phyloP scores from a whole-genome alignment of 2,888 invertebrate species.

The Azorinus chamasolen region DNA sequence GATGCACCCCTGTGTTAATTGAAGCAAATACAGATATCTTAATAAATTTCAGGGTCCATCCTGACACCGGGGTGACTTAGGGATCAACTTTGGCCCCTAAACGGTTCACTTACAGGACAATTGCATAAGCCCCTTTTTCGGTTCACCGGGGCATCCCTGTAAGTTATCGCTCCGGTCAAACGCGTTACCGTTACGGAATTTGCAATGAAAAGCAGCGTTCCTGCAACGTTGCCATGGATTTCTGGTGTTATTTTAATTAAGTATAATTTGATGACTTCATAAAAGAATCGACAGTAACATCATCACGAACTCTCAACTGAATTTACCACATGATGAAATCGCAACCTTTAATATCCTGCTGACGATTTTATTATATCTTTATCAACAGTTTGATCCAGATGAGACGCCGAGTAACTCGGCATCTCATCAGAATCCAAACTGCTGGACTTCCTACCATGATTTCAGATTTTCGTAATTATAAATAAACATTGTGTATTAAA shows the following conservation, averaged over 20 bases:
- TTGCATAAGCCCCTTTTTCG: constrained; percentile 49
- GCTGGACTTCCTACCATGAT: too few species aligned
- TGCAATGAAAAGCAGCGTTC: constrained; percentile 31
- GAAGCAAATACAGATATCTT: constrained; percentile 56
- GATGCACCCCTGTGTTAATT: constrained; percentile 46
- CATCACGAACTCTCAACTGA: too few species aligned
- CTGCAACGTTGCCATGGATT: constrained; percentile 31
- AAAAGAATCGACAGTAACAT: constrained; percentile 16
- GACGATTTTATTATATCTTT: too few species aligned
- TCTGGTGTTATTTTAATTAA: constrained; percentile 62
- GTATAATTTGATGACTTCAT: constrained; percentile 63
- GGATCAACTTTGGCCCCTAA: constrained; percentile 50
- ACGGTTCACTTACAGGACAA: constrained; percentile 64
- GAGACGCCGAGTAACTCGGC: too few species aligned
- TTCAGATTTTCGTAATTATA: too few species aligned
- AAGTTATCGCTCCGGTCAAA: constrained; percentile 29
- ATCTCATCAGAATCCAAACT: too few species aligned
- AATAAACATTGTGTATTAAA: too few species aligned
- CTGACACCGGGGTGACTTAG: constrained; percentile 46
- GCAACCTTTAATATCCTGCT: too few species aligned
- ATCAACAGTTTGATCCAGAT: too few species aligned
- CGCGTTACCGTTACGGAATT: constrained; percentile 60
- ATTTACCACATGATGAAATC: too few species aligned
- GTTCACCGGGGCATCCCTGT: constrained; percentile 17
- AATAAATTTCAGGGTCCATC: constrained; percentile 42